A percentile compares a stretch with the other conserved stretches of the same genome.
phyloP scores from a whole-genome alignment of 1,140 invertebrate genomes.

The Diploscapter pachys region DNA sequence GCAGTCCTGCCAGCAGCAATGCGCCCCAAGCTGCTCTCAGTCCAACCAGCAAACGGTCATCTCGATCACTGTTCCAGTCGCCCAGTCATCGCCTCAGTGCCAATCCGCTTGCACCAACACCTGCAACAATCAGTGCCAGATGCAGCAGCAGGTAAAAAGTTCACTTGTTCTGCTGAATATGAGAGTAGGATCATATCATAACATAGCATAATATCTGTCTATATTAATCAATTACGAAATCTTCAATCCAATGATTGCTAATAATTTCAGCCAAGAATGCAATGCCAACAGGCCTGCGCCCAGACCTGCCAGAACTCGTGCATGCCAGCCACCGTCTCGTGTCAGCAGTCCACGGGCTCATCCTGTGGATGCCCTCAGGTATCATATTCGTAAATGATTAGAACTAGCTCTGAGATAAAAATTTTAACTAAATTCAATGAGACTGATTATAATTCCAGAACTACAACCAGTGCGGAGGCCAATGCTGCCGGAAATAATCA shows the following conservation, averaged over 20 bases:
- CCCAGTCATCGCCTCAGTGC: conserved; percentile 17
- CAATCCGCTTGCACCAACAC: conserved; percentile 11
- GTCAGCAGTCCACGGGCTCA: conserved; percentile 1
- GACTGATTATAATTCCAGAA: no score
- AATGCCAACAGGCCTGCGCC: conserved; percentile 2
- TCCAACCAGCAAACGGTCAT: neutral
- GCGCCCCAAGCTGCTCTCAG: conserved; percentile 6
- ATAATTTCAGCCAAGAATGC: neutral
- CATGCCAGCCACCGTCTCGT: conserved; percentile 3
- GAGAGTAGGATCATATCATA: no score
- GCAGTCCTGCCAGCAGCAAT: conserved; percentile 5
- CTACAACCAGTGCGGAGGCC: no score
- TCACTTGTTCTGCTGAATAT: neutral
- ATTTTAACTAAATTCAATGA: no score
- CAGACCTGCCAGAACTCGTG: neutral
- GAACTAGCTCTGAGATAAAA: no score
- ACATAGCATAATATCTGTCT: no score
- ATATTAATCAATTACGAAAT: no score
- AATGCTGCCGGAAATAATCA: no score
- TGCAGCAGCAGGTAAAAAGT: neutral
- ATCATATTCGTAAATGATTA: no score
- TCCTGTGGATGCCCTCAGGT: conserved; percentile 5
- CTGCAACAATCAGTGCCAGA: conserved; percentile 23
- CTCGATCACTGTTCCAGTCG: conserved; percentile 12
- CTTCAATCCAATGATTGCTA: no score